Evolutionary conservation across 64 coral and sea anemone genomes (phyloP), one percentile per base, ranked within the genome.

Genomic region (Hydrozoanthus tunicans): DNA sequence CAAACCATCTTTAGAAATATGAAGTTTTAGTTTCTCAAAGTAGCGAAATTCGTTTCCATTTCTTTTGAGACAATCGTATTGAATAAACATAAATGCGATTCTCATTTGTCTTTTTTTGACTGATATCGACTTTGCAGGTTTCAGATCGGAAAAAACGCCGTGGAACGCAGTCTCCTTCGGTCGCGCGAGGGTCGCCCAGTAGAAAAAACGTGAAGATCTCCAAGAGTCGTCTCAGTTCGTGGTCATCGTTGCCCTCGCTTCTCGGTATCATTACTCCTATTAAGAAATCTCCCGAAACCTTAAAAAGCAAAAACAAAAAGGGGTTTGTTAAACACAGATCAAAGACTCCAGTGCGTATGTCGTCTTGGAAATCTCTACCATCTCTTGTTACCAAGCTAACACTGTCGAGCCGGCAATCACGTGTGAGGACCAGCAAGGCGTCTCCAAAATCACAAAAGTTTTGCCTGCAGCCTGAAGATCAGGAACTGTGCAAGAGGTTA

Each of bases 181-280:
- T 25, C 24, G 53, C 69, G 13, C 56, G 11, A 58, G 67, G 55
- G 1, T 55, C 84, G 8, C 25, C 69, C 15, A 43, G 7, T 5
- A 88, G 74, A 24, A 88, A 74, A 70, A 56, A 23, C 23, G 74
- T 59, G 69, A 88, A 59, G 70, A 0, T 6, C 5, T 52, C 15
- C 69, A 59, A 20, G 59, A 55, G 69, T 6, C 56, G 55, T 24
- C 84, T 88, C 12, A 57, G 10, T 59, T 88, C 84, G 5, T 88
- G 84, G 84, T 88, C 84, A 0, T 88, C 84, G 6, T 25, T 88
- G n/a, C 84, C 84, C 7, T 58, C 69, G 9, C 51, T 88, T 13
- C 23, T 60, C 10, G 56, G 68, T 1, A 88, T 60, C 9, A 13
- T 26, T 86, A 25, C 65, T 4, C 67, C 83, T 26, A 55, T 54